Conservation (phyloP, 2,797 vertebrate species). For the Astyanax mexicanus region DNA sequence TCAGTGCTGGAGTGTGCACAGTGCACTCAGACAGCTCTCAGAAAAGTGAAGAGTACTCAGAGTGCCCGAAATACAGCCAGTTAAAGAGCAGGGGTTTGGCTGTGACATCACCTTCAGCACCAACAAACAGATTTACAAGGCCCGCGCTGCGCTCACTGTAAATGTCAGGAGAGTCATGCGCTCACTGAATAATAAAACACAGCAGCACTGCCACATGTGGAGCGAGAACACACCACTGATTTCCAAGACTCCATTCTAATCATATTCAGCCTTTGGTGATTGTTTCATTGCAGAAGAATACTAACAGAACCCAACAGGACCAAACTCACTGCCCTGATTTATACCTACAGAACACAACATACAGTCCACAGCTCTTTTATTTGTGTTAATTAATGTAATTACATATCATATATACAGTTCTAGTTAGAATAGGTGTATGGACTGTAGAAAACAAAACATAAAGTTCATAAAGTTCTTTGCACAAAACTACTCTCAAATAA, state of each 20-base stretch:
- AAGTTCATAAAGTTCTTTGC: too few species aligned
- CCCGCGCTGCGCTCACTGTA: slow-evolving; percentile 22
- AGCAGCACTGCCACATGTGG: background rate
- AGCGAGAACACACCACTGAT: background rate
- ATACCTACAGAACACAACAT: background rate
- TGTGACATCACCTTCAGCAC: slow-evolving; percentile 10
- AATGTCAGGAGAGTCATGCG: slow-evolving; percentile 27
- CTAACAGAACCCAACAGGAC: background rate
- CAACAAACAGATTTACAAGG: slow-evolving; percentile 3
- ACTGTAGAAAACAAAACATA: too few species aligned
- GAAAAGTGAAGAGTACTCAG: background rate
- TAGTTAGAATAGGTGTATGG: too few species aligned
- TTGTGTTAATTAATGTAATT: too few species aligned
- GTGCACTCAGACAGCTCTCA: background rate
- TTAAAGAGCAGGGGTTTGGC: background rate
- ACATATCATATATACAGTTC: too few species aligned
- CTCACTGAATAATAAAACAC: slow-evolving; percentile 29
- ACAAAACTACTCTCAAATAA: too few species aligned
- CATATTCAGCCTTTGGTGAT: background rate
- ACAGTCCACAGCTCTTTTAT: too few species aligned
- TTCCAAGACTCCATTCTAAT: background rate
- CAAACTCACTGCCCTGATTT: background rate
- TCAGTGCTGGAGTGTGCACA: background rate
- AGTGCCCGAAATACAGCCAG: background rate
- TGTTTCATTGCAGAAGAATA: background rate